Evolutionary conservation across 2,888 invertebrate genomes (phyloP).

Genomic region (Troides helena): DNA sequence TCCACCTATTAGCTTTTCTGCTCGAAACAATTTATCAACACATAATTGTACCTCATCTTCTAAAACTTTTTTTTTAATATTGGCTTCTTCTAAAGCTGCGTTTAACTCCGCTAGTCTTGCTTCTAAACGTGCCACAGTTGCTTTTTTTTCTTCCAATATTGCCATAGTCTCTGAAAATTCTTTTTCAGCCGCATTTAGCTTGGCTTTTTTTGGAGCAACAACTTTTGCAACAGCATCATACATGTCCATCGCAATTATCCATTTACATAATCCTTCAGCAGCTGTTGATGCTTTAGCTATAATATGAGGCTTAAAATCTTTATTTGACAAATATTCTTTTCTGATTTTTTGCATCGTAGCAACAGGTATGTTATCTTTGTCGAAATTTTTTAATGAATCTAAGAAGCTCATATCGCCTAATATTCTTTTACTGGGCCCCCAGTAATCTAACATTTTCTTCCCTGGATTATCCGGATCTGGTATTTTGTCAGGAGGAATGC

Average conservation of each 20-base stretch:
- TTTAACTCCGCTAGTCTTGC: conserved; percentile 86
- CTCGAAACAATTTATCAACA: conserved; percentile 90
- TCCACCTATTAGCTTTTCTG: conserved; percentile 93
- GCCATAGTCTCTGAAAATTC: conserved; percentile 91
- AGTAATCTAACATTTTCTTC: conserved; percentile 87
- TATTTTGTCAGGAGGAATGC: conserved; percentile 87
- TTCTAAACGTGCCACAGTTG: conserved; percentile 87
- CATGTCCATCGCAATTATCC: conserved; percentile 94
- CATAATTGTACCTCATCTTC: conserved; percentile 89
- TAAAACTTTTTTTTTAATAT: conserved; percentile 83
- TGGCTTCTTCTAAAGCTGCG: conserved; percentile 83
- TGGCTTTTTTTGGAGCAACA: conserved; percentile 92
- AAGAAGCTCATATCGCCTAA: conserved; percentile 91
- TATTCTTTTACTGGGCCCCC: conserved; percentile 91
- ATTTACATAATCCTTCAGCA: conserved; percentile 94
- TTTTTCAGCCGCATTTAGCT: conserved; percentile 88
- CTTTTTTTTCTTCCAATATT: conserved; percentile 90
- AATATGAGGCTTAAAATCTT: conserved; percentile 88
- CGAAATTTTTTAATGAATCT: conserved; percentile 86
- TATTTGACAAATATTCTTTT: conserved; percentile 86
- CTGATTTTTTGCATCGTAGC: conserved; percentile 87
- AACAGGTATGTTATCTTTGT: conserved; percentile 90
- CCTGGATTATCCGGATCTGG: conserved; percentile 85
- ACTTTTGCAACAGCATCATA: conserved; percentile 91
- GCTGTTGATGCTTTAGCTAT: conserved; percentile 95